Percentiles rank a stretch among this genome's conserved stretches.
Evolutionary conservation across 2,888 invertebrate species (phyloP).

Genomic region (Allophyes oxyacanthae): DNA sequence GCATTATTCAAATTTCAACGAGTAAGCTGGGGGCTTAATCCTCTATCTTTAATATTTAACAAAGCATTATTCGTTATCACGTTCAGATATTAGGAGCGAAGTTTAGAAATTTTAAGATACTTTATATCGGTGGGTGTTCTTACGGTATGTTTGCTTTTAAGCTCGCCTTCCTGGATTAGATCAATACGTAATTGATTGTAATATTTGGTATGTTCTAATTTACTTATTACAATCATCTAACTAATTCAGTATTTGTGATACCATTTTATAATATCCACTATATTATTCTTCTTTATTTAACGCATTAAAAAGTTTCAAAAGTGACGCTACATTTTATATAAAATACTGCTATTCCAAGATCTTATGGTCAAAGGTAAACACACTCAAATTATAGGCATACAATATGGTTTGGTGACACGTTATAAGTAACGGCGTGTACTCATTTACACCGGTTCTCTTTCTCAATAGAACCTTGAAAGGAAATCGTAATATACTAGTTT

Average conservation of each 20-base stretch:
- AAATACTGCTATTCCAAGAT: conserved; percentile 48
- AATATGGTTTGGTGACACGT: conserved; percentile 81
- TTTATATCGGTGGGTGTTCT: conserved; percentile 32
- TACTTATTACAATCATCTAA: too few species aligned
- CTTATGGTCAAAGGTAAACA: conserved; percentile 69
- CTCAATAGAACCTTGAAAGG: conserved; percentile 42
- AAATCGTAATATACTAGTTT: conserved; percentile 36
- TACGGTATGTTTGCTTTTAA: conserved; percentile 9
- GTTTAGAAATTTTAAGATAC: conserved; percentile 32
- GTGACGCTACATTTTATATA: conserved; percentile 7
- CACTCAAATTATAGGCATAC: conserved; percentile 67
- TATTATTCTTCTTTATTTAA: conserved; percentile 1
- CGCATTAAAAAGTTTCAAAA: neutral
- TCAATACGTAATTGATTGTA: conserved; percentile 13
- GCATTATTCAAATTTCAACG: conserved; percentile 80
- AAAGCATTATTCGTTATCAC: conserved; percentile 56
- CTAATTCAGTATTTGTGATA: too few species aligned
- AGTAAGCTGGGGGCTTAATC: conserved; percentile 70
- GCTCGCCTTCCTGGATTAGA: conserved; percentile 18
- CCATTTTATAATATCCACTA: neutral
- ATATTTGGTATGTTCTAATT: too few species aligned
- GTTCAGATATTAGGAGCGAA: conserved; percentile 36
- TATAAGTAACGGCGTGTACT: conserved; percentile 78
- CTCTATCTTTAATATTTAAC: conserved; percentile 63
- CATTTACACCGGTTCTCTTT: conserved; percentile 70